A percentile compares a stretch with the other conserved stretches of the same genome.
These are phyloP conservation scores for Calidris pygmaea DNA, from an alignment of 2,113 vertebrate genomes.

Conservation along the genomic window DNA sequence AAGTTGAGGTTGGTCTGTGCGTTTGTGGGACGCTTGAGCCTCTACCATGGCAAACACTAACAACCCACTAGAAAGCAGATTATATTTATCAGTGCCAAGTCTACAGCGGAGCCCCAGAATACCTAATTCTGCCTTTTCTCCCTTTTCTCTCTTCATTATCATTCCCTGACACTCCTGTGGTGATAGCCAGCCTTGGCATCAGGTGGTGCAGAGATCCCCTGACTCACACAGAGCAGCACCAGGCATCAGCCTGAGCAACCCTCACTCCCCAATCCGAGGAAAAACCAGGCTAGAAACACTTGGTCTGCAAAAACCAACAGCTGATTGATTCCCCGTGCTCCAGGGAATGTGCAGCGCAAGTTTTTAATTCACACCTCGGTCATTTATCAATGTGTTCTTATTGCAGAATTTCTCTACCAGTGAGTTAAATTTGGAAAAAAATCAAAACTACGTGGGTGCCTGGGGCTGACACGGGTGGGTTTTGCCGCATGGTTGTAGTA, in stretches of 20 bases:
- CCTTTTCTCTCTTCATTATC: neutral
- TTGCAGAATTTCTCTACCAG: neutral
- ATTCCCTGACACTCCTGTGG: neutral
- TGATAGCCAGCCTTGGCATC: neutral
- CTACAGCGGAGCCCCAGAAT: neutral
- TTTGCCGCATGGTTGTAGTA: accelerated
- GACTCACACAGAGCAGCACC: neutral
- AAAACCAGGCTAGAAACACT: neutral
- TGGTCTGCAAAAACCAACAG: neutral
- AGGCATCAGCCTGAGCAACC: accelerated
- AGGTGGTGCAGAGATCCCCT: neutral
- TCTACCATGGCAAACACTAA: accelerated
- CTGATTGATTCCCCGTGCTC: neutral
- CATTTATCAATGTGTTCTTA: neutral
- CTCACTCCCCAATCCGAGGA: accelerated
- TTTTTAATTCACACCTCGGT: neutral
- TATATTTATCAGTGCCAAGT: neutral
- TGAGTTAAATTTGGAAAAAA: accelerated
- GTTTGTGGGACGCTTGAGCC: accelerated
- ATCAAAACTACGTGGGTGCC: accelerated
- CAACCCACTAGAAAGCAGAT: accelerated
- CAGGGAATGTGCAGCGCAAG: neutral
- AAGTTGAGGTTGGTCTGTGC: neutral
- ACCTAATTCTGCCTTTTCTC: neutral
- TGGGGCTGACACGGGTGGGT: neutral